Conservation (phyloP, 1,140 invertebrate species). For the Cotesia glomerata region DNA sequence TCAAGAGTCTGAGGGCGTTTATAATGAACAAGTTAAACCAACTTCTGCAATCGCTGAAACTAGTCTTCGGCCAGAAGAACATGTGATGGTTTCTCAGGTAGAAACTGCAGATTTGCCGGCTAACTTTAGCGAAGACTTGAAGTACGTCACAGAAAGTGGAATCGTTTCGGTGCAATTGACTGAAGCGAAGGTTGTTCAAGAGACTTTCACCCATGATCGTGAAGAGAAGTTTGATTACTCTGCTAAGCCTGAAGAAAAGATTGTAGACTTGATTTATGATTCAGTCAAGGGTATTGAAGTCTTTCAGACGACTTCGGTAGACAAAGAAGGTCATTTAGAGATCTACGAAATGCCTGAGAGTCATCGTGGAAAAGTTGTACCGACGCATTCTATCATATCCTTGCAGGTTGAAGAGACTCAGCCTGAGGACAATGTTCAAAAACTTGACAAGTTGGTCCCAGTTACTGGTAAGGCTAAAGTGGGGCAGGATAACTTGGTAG, state of each 20-base stretch:
- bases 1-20: slow-evolving; percentile 68
- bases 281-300: slow-evolving; percentile 62
- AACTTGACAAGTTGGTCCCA: slow-evolving; percentile 54
- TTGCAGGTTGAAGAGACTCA: slow-evolving; percentile 68
- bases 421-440: slow-evolving; percentile 60
- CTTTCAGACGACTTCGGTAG: slow-evolving; percentile 63
- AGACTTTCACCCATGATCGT: slow-evolving; percentile 64
- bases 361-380: slow-evolving; percentile 63
- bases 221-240: slow-evolving; percentile 57
- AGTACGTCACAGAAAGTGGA: slow-evolving; percentile 65
- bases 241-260: slow-evolving; percentile 50
- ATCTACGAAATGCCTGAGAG: slow-evolving; percentile 64
- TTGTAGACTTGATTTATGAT: slow-evolving; percentile 55
- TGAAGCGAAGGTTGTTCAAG: slow-evolving; percentile 67
- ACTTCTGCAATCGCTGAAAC: slow-evolving; percentile 62
- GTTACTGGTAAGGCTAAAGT: slow-evolving; percentile 58
- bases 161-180: slow-evolving; percentile 58
- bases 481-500: slow-evolving; percentile 58
- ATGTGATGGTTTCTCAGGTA: slow-evolving; percentile 65
- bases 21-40: slow-evolving; percentile 55
- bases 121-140: slow-evolving; percentile 63
- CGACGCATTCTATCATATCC: slow-evolving; percentile 65
- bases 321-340: slow-evolving; percentile 66
- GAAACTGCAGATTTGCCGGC: slow-evolving; percentile 64
- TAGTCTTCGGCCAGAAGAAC: slow-evolving; percentile 63